Conservation (phyloP, 1,140 invertebrate species). For the Drosophila saltans region DNA sequence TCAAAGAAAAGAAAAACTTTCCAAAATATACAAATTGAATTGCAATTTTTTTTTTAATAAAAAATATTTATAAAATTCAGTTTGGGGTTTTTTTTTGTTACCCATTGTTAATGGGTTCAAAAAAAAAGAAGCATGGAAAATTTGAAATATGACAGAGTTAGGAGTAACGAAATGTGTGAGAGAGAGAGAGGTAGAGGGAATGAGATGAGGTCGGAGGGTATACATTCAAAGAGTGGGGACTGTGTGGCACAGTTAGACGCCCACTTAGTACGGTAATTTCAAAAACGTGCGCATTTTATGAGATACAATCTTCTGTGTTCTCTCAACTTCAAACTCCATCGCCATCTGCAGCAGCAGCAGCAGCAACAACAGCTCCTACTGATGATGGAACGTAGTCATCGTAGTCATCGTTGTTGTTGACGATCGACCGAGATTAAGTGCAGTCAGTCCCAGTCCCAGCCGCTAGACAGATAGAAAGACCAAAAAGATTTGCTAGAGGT, state of each 20-base stretch:
- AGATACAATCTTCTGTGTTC: constrained; percentile 68
- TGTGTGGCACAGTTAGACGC: constrained; percentile 77
- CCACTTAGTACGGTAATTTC: constrained; percentile 83
- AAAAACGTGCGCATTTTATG: constrained; percentile 81
- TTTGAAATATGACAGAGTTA: constrained; percentile 56
- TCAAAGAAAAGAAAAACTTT: not conserved
- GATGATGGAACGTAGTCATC: constrained; percentile 47
- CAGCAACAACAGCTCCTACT: constrained; percentile 1
- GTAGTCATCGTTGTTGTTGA: constrained; percentile 27
- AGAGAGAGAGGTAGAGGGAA: not conserved
- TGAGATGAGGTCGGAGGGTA: constrained; percentile 52
- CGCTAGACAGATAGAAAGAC: not conserved
- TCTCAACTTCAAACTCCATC: constrained; percentile 14
- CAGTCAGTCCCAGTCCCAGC: constrained; percentile 35
- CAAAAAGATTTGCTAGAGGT: constrained; percentile 24
- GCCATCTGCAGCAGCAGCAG: not conserved
- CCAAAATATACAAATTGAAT: too few species aligned
- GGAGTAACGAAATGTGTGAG: not conserved
- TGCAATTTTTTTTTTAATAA: too few species aligned
- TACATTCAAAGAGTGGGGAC: constrained; percentile 33
- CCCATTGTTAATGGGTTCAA: constrained; percentile 62
- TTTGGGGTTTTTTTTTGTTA: constrained; percentile 19
- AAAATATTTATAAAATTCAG: not conserved
- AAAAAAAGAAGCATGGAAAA: constrained; percentile 78
- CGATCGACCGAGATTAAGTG: constrained; percentile 71